These are phyloP conservation scores for Cecropterus lyciades DNA, from an alignment of 1,140 invertebrate species.

Conservation along the genomic window DNA sequence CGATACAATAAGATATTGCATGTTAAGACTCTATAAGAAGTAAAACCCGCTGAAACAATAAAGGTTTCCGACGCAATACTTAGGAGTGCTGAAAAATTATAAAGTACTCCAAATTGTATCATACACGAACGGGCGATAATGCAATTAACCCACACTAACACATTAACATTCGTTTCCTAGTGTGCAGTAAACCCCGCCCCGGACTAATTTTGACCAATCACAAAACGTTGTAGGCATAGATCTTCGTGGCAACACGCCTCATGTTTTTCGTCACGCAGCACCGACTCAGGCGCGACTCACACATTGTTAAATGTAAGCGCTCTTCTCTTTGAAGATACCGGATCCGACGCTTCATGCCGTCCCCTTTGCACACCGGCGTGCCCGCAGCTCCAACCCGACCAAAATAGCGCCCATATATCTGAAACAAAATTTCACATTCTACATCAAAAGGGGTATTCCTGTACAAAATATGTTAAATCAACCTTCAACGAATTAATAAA, in stretches of 20 bases:
- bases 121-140: conserved; percentile 73
- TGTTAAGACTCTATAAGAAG: conserved; percentile 23
- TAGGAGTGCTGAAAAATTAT: conserved; percentile 65
- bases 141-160: conserved; percentile 80
- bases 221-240: conserved; percentile 67
- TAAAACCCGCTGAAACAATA: conserved; percentile 28
- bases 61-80: conserved; percentile 26
- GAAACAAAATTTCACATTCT: conserved; percentile 5
- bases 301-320: conserved; percentile 76
- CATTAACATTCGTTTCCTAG: conserved; percentile 56
- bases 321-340: conserved; percentile 75
- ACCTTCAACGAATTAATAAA: conserved; percentile 6
- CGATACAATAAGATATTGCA: conserved; percentile 15
- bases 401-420: conserved; percentile 20
- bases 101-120: conserved; percentile 65
- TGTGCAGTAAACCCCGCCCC: conserved; percentile 77
- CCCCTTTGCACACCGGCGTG: conserved; percentile 58
- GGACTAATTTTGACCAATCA: conserved; percentile 77
- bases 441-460: not conserved
- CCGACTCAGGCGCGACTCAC: conserved; percentile 82
- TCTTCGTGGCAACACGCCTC: conserved; percentile 79
- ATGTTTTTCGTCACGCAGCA: conserved; percentile 78
- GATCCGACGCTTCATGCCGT: conserved; percentile 63
- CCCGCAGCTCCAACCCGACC: conserved; percentile 26
- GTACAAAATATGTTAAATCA: conserved; percentile 18